phyloP scores from a whole-genome alignment of 1,140 invertebrate species.

The Teleogryllus occipitalis region DNA sequence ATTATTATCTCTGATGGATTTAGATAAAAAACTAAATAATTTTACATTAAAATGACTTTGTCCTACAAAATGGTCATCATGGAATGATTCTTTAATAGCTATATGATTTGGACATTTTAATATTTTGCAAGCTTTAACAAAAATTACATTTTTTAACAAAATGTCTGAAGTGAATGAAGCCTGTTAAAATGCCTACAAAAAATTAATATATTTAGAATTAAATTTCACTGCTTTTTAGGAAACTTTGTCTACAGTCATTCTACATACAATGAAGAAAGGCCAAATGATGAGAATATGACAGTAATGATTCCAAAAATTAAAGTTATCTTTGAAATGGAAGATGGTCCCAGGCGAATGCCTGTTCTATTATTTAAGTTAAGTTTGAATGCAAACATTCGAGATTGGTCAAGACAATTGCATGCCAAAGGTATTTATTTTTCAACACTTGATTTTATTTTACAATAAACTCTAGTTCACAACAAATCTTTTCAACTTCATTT shows the following conservation, averaged over 20 bases:
- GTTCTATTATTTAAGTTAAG: constrained; percentile 44
- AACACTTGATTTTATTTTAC: constrained; percentile 9
- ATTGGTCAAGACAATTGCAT: constrained; percentile 54
- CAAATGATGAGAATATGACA: constrained; percentile 40
- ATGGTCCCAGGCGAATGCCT: constrained; percentile 37
- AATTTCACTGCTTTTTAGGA: constrained; percentile 11
- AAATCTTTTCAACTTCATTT: neutral
- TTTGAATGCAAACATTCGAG: constrained; percentile 47
- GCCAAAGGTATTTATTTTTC: constrained; percentile 27
- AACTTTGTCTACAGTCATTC: constrained; percentile 18
- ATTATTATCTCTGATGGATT: too few relatives aligned
- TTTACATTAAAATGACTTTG: too few relatives aligned
- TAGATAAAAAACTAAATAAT: too few relatives aligned
- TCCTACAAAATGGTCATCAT: too few relatives aligned
- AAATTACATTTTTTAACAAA: too few relatives aligned
- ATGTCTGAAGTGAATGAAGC: too few relatives aligned
- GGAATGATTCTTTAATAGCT: too few relatives aligned
- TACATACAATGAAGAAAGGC: constrained; percentile 20
- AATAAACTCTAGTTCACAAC: neutral
- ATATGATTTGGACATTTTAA: too few relatives aligned
- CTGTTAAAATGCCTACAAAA: too few relatives aligned
- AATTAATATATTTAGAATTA: neutral
- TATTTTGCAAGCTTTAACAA: too few relatives aligned
- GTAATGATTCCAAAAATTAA: constrained; percentile 44
- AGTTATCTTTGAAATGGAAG: constrained; percentile 50